A percentile compares a stretch with the other conserved stretches of the same genome.
Conservation (phyloP, 2,113 vertebrate genomes). For the Sinocyclocheilus anshuiensis region DNA sequence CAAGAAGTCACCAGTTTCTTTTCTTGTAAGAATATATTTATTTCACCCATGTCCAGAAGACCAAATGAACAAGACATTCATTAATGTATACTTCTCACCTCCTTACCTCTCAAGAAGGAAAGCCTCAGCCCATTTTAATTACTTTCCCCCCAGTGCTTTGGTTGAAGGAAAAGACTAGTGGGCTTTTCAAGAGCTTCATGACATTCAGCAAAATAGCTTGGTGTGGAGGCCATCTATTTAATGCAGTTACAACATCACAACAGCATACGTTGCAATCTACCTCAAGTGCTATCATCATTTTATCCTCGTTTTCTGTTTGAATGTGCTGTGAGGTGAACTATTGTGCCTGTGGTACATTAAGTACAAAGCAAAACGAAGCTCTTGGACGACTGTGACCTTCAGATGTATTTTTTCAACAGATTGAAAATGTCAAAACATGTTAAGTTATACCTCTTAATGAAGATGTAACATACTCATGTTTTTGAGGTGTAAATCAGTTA, state of each 20-base stretch:
- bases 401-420: background rate
- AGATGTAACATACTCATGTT: background rate
- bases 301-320: slow-evolving; percentile 11
- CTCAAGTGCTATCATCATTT: slow-evolving; percentile 4
- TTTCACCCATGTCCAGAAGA: background rate
- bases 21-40: slow-evolving; percentile 1
- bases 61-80: background rate
- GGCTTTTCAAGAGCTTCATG: background rate
- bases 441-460: background rate
- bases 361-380: background rate
- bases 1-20: background rate
- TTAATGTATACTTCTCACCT: background rate
- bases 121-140: background rate
- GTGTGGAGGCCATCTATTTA: slow-evolving; percentile 7
- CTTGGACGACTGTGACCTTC: slow-evolving; percentile 4
- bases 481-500: background rate
- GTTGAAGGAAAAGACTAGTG: background rate
- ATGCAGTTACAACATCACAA: background rate
- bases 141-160: background rate
- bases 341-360: background rate
- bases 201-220: slow-evolving; percentile 23
- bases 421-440: slow-evolving; percentile 17
- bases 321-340: background rate
- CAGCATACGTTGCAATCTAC: background rate
- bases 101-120: background rate